Conservation (phyloP, 1,140 invertebrate genomes). For the Globodera ellingtonae region DNA sequence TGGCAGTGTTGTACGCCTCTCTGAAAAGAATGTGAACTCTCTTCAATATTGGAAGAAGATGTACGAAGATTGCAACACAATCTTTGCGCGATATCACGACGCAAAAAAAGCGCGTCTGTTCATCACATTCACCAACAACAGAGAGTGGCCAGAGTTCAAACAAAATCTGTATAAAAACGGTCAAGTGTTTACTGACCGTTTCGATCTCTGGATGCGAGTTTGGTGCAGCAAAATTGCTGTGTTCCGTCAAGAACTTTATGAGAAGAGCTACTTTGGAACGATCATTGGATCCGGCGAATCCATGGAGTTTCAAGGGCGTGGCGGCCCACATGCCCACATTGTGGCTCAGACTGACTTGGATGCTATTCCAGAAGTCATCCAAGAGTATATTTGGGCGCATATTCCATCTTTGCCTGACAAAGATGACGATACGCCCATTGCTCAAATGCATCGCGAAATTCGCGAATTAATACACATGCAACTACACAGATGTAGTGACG, state of each 20-base stretch:
- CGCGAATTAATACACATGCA: neutral
- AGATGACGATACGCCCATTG: neutral
- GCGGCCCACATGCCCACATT: neutral
- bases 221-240: neutral
- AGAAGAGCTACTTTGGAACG: neutral
- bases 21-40: no score
- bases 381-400: conserved; percentile 7
- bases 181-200: neutral
- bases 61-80: no score
- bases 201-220: neutral
- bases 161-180: neutral
- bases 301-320: neutral
- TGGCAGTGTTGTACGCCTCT: no score
- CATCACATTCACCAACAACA: no score
- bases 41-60: no score
- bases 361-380: neutral
- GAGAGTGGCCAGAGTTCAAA: no score
- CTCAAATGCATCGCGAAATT: conserved; percentile 3
- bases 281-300: conserved; percentile 1
- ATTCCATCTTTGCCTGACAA: neutral
- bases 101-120: no score
- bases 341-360: neutral
- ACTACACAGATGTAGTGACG: conserved; percentile 1
- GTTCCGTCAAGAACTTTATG: neutral
- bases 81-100: no score